These are phyloP conservation scores for Hydrophis major DNA, from an alignment of 2,797 vertebrate genomes.

Conservation along the genomic window DNA sequence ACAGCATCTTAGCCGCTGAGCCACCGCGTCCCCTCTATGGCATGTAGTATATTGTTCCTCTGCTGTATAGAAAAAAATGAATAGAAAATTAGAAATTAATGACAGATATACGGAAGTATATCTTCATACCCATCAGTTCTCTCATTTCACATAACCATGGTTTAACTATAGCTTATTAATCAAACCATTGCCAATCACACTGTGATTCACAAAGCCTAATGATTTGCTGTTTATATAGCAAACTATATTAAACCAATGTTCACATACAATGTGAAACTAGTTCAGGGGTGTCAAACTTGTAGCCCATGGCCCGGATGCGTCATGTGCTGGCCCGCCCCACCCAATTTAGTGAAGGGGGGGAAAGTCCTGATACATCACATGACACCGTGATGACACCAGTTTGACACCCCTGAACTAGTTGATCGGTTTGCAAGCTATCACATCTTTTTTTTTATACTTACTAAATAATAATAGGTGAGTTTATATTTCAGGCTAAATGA, in stretches of 20 bases:
- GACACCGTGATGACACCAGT: no score
- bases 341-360: no score
- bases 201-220: neutral
- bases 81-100: neutral
- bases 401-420: neutral
- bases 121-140: neutral
- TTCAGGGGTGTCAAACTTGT: neutral
- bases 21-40: neutral
- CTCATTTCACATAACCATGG: neutral
- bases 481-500: neutral
- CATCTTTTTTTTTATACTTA: neutral
- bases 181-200: neutral
- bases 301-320: no score
- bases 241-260: neutral
- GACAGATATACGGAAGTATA: neutral
- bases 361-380: no score
- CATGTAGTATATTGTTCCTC: neutral
- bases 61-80: neutral
- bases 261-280: neutral
- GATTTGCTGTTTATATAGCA: neutral
- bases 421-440: neutral
- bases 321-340: no score
- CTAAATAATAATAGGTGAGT: neutral
- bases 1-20: no score
- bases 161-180: neutral